Evolutionary conservation across 2,888 invertebrate species (phyloP).

Genomic region (Charanyca ferruginea): DNA sequence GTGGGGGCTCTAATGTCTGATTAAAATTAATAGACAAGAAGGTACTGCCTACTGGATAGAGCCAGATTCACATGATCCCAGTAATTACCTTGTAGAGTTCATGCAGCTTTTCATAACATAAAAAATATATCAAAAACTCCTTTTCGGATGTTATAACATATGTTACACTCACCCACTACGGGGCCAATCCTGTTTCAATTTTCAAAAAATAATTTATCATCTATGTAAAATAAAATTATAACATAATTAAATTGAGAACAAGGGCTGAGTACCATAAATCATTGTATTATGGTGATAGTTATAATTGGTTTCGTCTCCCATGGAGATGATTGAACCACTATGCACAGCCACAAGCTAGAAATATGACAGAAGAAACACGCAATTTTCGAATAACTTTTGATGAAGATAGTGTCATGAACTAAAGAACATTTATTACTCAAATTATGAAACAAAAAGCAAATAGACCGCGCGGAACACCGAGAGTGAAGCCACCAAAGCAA

Average conservation of each 20-base stretch:
- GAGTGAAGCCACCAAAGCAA: no score
- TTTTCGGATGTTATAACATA: neutral
- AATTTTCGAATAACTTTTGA: neutral
- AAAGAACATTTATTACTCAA: no score
- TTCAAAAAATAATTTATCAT: neutral
- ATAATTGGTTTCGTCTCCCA: slow-evolving; percentile 63
- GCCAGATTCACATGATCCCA: neutral
- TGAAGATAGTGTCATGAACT: no score
- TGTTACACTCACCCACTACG: no score
- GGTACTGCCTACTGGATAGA: neutral
- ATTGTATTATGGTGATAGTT: slow-evolving; percentile 41
- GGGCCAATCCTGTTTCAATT: neutral
- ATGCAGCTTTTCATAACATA: neutral
- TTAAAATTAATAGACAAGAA: neutral
- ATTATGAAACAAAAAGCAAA: no score
- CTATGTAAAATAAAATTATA: slow-evolving; percentile 32
- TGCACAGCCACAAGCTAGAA: slow-evolving; percentile 6
- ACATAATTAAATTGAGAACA: slow-evolving; percentile 46
- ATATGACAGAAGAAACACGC: slow-evolving; percentile 4
- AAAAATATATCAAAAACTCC: neutral
- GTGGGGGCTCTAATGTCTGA: neutral
- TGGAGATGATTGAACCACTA: slow-evolving; percentile 51
- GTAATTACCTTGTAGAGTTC: neutral
- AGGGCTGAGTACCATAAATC: slow-evolving; percentile 52
- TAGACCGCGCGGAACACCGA: no score